Percentiles rank a stretch among this genome's conserved stretches.
Evolutionary conservation across 2,888 invertebrate genomes (phyloP).

Genomic region (Drosophila austrosaltans): DNA sequence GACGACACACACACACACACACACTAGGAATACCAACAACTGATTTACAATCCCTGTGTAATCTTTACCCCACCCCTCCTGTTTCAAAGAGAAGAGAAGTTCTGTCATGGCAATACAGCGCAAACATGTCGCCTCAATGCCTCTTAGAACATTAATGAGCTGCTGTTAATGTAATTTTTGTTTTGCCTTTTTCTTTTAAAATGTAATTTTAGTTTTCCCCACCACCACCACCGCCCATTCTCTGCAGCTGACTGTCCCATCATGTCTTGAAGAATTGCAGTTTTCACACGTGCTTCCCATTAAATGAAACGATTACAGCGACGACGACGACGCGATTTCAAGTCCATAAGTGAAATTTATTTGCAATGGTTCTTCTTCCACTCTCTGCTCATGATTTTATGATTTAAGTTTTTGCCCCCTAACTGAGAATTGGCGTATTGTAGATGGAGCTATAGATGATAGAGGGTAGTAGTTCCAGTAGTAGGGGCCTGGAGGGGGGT

Average conservation of each 20-base stretch:
- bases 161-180: constrained; percentile 48
- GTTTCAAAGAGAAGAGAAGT: not conserved
- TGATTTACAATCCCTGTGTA: not conserved
- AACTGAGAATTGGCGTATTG: not conserved
- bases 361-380: constrained; percentile 51
- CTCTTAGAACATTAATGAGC: constrained; percentile 67
- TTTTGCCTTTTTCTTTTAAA: constrained; percentile 10
- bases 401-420: constrained; percentile 54
- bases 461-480: not conserved
- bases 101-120: constrained; percentile 10
- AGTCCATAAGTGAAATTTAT: constrained; percentile 80
- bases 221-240: not conserved
- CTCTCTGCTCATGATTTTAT: constrained; percentile 55
- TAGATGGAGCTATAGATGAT: not conserved
- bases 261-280: constrained; percentile 62
- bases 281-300: constrained; percentile 82
- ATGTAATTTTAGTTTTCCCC: constrained; percentile 37
- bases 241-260: constrained; percentile 16
- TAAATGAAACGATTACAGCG: constrained; percentile 79
- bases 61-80: not conserved
- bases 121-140: constrained; percentile 51
- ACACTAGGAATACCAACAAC: not conserved
- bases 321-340: constrained; percentile 69
- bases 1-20: not conserved
- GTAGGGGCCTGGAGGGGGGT: not conserved